Base-by-base conservation (phyloP, 2,797 vertebrate species). In the Ispidina picta region DNA sequence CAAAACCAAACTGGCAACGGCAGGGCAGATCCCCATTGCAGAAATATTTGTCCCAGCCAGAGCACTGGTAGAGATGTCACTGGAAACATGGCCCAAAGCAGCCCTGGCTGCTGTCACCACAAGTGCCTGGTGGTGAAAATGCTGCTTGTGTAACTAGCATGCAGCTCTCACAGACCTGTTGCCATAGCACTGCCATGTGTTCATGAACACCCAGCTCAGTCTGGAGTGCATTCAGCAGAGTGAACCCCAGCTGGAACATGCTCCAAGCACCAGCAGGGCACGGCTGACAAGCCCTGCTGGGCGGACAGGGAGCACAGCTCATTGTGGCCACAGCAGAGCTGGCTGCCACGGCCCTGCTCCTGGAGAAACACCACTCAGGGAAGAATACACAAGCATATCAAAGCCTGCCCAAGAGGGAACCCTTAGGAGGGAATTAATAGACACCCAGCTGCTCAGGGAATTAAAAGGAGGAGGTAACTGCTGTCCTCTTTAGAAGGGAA, bases 131-230 rank as follows among this genome's bases (percentile, higher is more conserved):
- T 1, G 5, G 21, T 82, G 79, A 91, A 94, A 92, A 87, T 29
- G 79, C 0, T 72, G 64, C 80, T 78, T 72, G 71, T 54, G 37
- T 48, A 78, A 82, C 68, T 10, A 70, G 21, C 52, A 54, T 5
- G 43, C 56, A 43, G 46, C 26, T 73, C 65, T 80, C 71, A 25
- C 64, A 80, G 84, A 51, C 37, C 76, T 63, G 94, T 96, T 96
- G 89, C 94, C 88, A 97, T 95, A 96, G 94, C 74, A 68, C n/a
- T 95, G 23, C 9, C 52, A 84, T 4, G 28, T 58, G 60, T 70
- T 87, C 68, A 75, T 58, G 84, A 94, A 92, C 8, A 63, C 51
- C 81, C 59, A 52, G 71, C 76, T 92, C 60, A 59, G 58, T 94
- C 72, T 69, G 5, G 52, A 63, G 59, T 85, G 74, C 77, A 89